Conservation (phyloP, 2,888 invertebrate genomes). For the Selenia dentaria region DNA sequence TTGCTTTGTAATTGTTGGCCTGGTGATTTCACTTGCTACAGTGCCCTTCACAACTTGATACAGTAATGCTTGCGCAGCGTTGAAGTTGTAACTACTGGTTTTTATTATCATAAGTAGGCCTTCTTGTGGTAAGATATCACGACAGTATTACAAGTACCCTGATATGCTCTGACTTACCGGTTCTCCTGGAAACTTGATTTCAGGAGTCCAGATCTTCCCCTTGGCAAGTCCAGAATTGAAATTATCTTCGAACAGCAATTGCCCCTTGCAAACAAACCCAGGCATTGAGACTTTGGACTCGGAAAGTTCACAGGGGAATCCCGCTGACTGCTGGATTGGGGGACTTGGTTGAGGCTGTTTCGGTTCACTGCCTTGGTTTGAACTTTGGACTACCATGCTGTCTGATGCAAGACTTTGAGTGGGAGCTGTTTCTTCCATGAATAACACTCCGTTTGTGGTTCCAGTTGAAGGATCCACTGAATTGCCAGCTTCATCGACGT, state of each 20-base stretch:
- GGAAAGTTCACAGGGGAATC: slow-evolving; percentile 62
- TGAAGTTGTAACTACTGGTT: not conserved
- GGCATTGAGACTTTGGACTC: slow-evolving; percentile 58
- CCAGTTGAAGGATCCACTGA: slow-evolving; percentile 36
- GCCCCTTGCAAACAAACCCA: slow-evolving; percentile 79
- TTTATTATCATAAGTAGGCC: too few relatives aligned
- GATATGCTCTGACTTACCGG: slow-evolving; percentile 87
- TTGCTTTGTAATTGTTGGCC: too few relatives aligned
- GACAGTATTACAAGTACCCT: too few relatives aligned
- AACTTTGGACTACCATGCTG: not conserved
- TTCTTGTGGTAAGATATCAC: too few relatives aligned
- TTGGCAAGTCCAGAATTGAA: slow-evolving; percentile 75
- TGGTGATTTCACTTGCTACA: too few relatives aligned
- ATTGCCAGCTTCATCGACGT: slow-evolving; percentile 62
- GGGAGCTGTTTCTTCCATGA: not conserved
- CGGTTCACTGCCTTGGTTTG: not conserved
- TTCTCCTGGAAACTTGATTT: slow-evolving; percentile 83
- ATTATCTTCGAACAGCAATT: slow-evolving; percentile 86
- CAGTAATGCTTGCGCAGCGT: not conserved
- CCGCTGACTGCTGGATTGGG: slow-evolving; percentile 30
- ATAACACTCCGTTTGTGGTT: not conserved
- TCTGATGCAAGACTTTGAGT: not conserved
- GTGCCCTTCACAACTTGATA: too few relatives aligned
- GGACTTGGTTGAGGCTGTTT: slow-evolving; percentile 6
- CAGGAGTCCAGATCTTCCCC: slow-evolving; percentile 81